Percentiles rank a stretch among this genome's conserved stretches.
phyloP scores from a whole-genome alignment of 2,797 vertebrate genomes.

The Catostomus latipinnis region DNA sequence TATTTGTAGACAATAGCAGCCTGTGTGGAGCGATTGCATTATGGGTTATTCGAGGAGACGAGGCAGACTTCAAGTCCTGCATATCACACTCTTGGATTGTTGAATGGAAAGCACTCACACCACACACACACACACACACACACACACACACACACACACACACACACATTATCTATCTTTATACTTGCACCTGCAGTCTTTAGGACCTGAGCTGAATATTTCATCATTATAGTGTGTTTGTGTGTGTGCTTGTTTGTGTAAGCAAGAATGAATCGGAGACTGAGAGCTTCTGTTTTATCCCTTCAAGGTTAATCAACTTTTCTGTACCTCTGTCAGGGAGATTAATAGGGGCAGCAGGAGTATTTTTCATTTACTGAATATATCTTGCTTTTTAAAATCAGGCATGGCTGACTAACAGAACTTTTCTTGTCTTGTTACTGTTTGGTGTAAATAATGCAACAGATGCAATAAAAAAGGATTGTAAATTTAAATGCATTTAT shows the following conservation, averaged over 20 bases:
- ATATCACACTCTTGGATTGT: neutral
- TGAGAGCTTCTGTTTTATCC: neutral
- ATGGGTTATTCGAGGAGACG: neutral
- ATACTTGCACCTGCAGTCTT: slow-evolving; percentile 53
- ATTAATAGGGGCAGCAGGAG: neutral
- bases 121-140: slow-evolving; percentile 13
- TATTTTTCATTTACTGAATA: neutral
- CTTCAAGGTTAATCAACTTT: neutral
- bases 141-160: slow-evolving; percentile 8
- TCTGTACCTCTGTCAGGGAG: neutral
- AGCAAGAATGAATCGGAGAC: neutral
- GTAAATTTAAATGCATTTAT: too few relatives aligned
- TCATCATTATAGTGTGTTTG: slow-evolving; percentile 32
- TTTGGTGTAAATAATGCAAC: too few relatives aligned
- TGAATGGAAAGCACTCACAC: slow-evolving; percentile 43
- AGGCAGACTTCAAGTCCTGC: slow-evolving; percentile 23
- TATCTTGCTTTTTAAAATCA: neutral
- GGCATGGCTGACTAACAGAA: neutral
- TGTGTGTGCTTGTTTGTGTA: slow-evolving; percentile 1
- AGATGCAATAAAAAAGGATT: neutral
- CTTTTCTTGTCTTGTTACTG: neutral
- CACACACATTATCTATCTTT: slow-evolving; percentile 22
- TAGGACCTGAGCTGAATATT: slow-evolving; percentile 47
- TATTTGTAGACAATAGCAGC: too few relatives aligned
- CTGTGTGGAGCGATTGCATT: too few relatives aligned